A percentile compares a stretch with the other conserved stretches of the same genome.
phyloP scores from a whole-genome alignment of 1,140 invertebrate genomes.

The Cydia pomonella region DNA sequence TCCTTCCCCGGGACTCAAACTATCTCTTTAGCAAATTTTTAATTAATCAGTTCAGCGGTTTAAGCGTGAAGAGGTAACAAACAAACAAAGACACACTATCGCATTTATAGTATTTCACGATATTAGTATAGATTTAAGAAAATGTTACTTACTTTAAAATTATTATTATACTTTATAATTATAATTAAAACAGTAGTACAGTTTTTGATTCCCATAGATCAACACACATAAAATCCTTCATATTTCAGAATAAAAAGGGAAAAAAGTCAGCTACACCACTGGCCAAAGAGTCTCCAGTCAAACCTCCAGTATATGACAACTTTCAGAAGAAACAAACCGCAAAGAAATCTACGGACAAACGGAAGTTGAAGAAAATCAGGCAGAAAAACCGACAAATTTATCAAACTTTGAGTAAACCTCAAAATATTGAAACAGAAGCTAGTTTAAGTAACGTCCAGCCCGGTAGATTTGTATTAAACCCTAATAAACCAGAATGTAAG shows the following conservation, averaged over 20 bases:
- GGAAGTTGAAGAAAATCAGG: slow-evolving; percentile 17
- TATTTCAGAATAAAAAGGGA: slow-evolving; percentile 18
- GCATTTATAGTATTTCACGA: too few relatives aligned
- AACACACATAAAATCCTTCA: neutral
- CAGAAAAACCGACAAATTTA: slow-evolving; percentile 8
- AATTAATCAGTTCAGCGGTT: too few relatives aligned
- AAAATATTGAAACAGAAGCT: neutral
- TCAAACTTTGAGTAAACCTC: slow-evolving; percentile 3
- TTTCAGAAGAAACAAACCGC: neutral
- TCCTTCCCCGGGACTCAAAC: too few relatives aligned
- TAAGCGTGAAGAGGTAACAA: too few relatives aligned
- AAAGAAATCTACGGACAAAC: slow-evolving; percentile 18
- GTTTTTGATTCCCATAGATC: too few relatives aligned
- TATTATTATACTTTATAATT: too few relatives aligned
- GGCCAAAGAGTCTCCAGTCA: neutral
- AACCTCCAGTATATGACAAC: neutral
- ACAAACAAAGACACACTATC: too few relatives aligned
- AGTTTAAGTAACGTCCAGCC: neutral
- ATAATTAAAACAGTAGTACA: neutral
- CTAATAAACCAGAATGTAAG: neutral
- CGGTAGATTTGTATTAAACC: slow-evolving; percentile 1
- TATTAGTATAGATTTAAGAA: too few relatives aligned
- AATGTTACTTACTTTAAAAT: neutral
- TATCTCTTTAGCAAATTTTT: too few relatives aligned
- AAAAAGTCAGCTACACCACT: neutral